Evolutionary conservation across 2,888 invertebrate genomes (phyloP).

Genomic region (Octonoba sinensis): DNA sequence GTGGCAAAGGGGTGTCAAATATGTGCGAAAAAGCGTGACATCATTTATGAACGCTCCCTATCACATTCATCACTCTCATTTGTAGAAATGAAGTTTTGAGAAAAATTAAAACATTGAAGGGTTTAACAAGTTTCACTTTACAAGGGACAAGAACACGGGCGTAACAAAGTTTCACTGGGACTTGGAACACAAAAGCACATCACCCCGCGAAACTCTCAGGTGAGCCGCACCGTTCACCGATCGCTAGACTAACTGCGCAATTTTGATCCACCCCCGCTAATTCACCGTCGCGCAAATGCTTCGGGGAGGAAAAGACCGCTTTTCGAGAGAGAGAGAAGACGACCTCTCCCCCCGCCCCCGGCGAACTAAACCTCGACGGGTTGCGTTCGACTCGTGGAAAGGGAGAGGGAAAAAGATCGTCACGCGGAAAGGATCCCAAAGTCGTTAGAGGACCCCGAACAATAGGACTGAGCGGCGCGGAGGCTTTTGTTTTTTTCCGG

Average conservation of each 20-base stretch:
- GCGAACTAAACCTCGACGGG: conserved; percentile 36
- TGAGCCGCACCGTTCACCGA: too few species aligned
- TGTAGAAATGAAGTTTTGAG: too few species aligned
- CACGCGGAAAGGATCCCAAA: conserved; percentile 33
- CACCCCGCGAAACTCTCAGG: too few species aligned
- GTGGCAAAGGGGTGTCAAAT: too few species aligned
- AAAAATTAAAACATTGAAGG: too few species aligned
- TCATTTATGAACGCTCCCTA: too few species aligned
- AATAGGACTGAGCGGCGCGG: not conserved
- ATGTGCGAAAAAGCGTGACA: too few species aligned
- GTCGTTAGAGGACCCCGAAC: conserved; percentile 3
- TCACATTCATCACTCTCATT: too few species aligned
- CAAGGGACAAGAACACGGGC: too few species aligned
- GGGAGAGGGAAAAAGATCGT: not conserved
- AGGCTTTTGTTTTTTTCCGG: conserved; percentile 21
- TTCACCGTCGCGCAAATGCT: conserved; percentile 37
- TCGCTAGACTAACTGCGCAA: not conserved
- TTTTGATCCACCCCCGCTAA: conserved; percentile 1
- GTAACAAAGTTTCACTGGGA: too few species aligned
- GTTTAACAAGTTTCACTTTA: too few species aligned
- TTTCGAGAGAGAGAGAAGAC: conserved; percentile 45
- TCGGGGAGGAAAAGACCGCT: conserved; percentile 56
- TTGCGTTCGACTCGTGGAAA: conserved; percentile 14
- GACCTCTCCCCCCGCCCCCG: conserved; percentile 11
- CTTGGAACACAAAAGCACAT: too few species aligned